A percentile compares a stretch with the other conserved stretches of the same genome.
Evolutionary conservation across 2,113 vertebrate genomes (phyloP).

Genomic region (Ptychochromis oligacanthus): DNA sequence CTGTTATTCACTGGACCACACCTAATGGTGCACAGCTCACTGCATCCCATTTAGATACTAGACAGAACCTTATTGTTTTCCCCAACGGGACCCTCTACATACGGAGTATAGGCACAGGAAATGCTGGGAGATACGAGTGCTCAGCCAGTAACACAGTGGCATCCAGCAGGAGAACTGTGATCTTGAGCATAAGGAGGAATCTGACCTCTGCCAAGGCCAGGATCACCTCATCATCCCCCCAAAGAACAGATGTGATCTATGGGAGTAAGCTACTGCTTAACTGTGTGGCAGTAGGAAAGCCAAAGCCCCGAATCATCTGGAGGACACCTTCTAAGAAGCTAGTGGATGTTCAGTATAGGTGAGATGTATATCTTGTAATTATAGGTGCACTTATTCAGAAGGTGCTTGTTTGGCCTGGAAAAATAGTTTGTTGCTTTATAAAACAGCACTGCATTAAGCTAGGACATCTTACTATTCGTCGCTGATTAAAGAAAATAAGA

Average conservation of each 20-base stretch:
- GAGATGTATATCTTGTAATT: neutral
- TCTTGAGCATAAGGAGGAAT: conserved; percentile 75
- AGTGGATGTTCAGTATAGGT: conserved; percentile 90
- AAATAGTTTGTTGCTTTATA: too few relatives aligned
- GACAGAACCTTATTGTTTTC: conserved; percentile 83
- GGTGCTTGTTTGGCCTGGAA: too few relatives aligned
- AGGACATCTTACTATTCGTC: too few relatives aligned
- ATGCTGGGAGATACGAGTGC: conserved; percentile 88
- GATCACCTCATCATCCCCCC: conserved; percentile 84
- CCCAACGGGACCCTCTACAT: conserved; percentile 91
- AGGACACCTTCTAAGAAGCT: conserved; percentile 89
- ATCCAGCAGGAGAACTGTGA: conserved; percentile 79
- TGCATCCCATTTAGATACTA: conserved; percentile 82
- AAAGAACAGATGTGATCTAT: conserved; percentile 84
- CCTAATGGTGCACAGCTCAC: conserved; percentile 81
- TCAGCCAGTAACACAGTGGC: conserved; percentile 84
- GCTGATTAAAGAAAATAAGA: too few relatives aligned
- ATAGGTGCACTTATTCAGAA: too few relatives aligned
- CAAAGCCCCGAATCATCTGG: conserved; percentile 90
- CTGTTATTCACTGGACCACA: conserved; percentile 85
- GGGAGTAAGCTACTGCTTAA: conserved; percentile 84
- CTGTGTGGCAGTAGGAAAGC: conserved; percentile 88
- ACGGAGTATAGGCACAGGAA: conserved; percentile 63
- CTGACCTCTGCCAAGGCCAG: conserved; percentile 77
- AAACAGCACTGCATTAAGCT: too few relatives aligned